Conservation (phyloP, 2,888 invertebrate genomes). For the Geotrupes spiniger region DNA sequence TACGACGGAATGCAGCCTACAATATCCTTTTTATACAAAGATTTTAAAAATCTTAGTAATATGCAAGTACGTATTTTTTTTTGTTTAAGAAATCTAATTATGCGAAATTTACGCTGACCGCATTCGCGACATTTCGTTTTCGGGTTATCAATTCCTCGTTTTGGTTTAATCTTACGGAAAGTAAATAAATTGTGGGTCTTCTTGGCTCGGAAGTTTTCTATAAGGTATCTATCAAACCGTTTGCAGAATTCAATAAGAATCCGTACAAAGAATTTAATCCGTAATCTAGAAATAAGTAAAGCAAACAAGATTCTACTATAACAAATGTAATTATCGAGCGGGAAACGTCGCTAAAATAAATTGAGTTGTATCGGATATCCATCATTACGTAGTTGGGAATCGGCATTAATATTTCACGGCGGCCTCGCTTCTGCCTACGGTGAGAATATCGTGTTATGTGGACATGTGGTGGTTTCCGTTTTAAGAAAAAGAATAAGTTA, state of each 20-base stretch:
- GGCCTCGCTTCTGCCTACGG: slow-evolving; percentile 1
- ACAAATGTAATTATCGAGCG: not conserved
- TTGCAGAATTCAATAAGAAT: slow-evolving; percentile 20
- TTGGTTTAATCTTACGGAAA: slow-evolving; percentile 2
- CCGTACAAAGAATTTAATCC: slow-evolving; percentile 19
- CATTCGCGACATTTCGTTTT: too few species aligned
- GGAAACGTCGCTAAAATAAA: slow-evolving; percentile 20
- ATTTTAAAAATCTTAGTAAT: slow-evolving; percentile 42
- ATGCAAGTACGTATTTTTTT: slow-evolving; percentile 37
- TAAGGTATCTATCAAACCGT: slow-evolving; percentile 8
- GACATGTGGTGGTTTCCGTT: slow-evolving; percentile 29
- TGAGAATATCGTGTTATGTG: slow-evolving; percentile 32
- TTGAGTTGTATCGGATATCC: slow-evolving; percentile 30
- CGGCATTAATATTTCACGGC: slow-evolving; percentile 22
- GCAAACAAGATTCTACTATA: slow-evolving; percentile 5
- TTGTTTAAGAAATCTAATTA: too few species aligned
- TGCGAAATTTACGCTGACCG: too few species aligned
- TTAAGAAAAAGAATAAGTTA: slow-evolving; percentile 37
- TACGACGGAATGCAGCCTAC: slow-evolving; percentile 93
- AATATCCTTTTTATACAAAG: slow-evolving; percentile 83
- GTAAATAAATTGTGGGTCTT: slow-evolving; percentile 1
- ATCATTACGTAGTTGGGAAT: slow-evolving; percentile 26
- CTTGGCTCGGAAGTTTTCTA: slow-evolving; percentile 2
- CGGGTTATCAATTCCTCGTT: not conserved
- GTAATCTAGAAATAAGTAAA: not conserved